Conservation (phyloP, 2,888 invertebrate genomes). For the Halictus ligatus region DNA sequence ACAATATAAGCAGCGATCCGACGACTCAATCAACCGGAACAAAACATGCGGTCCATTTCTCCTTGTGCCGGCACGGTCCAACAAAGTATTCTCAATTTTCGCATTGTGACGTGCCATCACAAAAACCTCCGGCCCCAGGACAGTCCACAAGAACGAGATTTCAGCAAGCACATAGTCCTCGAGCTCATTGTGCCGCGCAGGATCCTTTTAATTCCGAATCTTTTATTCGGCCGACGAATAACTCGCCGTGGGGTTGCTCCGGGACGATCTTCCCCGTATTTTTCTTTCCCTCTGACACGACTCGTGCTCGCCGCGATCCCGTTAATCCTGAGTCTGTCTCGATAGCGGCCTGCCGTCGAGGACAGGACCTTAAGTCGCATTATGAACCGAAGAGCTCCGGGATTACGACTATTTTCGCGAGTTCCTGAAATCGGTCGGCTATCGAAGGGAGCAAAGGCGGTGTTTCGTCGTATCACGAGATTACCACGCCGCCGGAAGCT, state of each 20-base stretch:
- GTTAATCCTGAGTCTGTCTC: slow-evolving; percentile 25
- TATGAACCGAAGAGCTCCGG: slow-evolving; percentile 24
- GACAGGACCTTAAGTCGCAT: slow-evolving; percentile 31
- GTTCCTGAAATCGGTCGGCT: slow-evolving; percentile 42
- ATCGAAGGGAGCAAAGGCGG: slow-evolving; percentile 11
- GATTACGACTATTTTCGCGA: slow-evolving; percentile 45
- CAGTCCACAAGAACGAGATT: not conserved
- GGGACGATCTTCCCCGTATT: slow-evolving; percentile 9
- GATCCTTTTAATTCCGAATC: not conserved
- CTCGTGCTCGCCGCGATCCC: not conserved
- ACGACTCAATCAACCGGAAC: not conserved
- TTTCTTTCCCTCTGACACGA: not conserved
- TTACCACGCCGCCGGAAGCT: slow-evolving; percentile 21
- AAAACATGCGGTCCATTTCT: not conserved
- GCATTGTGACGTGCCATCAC: not conserved
- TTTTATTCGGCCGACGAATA: not conserved
- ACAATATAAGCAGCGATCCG: not conserved
- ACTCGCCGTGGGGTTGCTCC: not conserved
- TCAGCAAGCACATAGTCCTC: not conserved
- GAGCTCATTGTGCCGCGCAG: not conserved
- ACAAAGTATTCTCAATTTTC: not conserved
- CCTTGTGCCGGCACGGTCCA: not conserved
- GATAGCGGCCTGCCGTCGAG: not conserved
- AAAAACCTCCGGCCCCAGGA: not conserved
- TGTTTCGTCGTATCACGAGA: slow-evolving; percentile 36